These are phyloP conservation scores for Drosophila bifasciata DNA, from an alignment of 1,140 invertebrate genomes.

Conservation along the genomic window DNA sequence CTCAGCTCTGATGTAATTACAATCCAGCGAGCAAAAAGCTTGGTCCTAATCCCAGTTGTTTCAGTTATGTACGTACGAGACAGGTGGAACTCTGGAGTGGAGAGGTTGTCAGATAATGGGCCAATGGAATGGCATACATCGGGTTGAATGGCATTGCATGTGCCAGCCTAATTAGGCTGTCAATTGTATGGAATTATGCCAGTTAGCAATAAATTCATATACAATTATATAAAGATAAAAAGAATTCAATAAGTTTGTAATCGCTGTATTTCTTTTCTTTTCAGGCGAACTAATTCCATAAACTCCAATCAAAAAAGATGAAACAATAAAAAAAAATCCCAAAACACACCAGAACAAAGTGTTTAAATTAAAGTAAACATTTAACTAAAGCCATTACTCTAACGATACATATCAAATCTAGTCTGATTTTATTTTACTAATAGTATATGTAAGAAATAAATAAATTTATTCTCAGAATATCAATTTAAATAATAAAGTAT, in stretches of 20 bases:
- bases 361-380: conserved; percentile 22
- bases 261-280: conserved; percentile 14
- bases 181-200: conserved; percentile 35
- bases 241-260: conserved; percentile 30
- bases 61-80: conserved; percentile 12
- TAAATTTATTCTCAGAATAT: conserved; percentile 9
- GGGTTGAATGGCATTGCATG: conserved; percentile 37
- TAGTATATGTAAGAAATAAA: conserved; percentile 7
- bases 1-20: conserved; percentile 74
- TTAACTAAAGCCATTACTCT: conserved; percentile 36
- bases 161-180: conserved; percentile 45
- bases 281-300: conserved; percentile 24
- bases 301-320: conserved; percentile 10
- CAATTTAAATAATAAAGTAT: conserved; percentile 27
- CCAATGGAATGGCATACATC: conserved; percentile 33
- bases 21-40: conserved; percentile 50
- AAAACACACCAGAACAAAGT: conserved; percentile 3
- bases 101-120: conserved; percentile 49
- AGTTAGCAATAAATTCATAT: conserved; percentile 26
- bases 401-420: conserved; percentile 78
- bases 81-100: conserved; percentile 46
- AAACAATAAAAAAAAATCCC: not conserved
- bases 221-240: not conserved
- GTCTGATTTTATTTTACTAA: conserved; percentile 62
- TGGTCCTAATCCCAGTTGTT: conserved; percentile 40